phyloP scores from a whole-genome alignment of 2,113 vertebrate species.

The Ammodytes dubius region DNA sequence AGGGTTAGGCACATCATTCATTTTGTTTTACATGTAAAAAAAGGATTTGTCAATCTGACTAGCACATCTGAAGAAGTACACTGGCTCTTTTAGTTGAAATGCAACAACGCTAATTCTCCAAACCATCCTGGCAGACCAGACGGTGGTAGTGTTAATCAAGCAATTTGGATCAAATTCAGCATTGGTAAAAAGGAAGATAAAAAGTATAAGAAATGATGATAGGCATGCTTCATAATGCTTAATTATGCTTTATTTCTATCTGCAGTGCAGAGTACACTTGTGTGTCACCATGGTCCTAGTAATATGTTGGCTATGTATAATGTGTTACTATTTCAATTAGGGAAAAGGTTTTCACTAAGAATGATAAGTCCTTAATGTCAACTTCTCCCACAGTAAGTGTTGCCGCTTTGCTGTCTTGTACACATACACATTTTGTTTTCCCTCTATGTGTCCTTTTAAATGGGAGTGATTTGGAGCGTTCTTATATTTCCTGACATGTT shows the following conservation, averaged over 20 bases:
- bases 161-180: not conserved
- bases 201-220: not conserved
- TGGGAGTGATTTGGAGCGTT: not conserved
- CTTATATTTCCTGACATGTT: conserved; percentile 86
- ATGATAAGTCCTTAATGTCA: not conserved
- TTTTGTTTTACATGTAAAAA: not conserved
- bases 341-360: not conserved
- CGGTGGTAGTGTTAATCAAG: not conserved
- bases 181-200: not conserved
- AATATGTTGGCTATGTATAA: not conserved
- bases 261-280: not conserved
- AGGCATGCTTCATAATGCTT: not conserved
- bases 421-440: conserved; percentile 5
- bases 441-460: conserved; percentile 3
- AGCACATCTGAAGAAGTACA: too few relatives aligned
- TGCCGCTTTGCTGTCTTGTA: not conserved
- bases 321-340: not conserved
- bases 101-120: too few relatives aligned
- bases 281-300: not conserved
- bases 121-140: too few relatives aligned
- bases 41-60: too few relatives aligned
- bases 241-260: not conserved
- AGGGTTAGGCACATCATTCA: not conserved
- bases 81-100: too few relatives aligned
- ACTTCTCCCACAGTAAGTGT: not conserved